Percentiles rank a stretch among this genome's conserved stretches.
These are phyloP conservation scores for Tor tambroides DNA, from an alignment of 2,113 vertebrate genomes.

Conservation along the genomic window DNA sequence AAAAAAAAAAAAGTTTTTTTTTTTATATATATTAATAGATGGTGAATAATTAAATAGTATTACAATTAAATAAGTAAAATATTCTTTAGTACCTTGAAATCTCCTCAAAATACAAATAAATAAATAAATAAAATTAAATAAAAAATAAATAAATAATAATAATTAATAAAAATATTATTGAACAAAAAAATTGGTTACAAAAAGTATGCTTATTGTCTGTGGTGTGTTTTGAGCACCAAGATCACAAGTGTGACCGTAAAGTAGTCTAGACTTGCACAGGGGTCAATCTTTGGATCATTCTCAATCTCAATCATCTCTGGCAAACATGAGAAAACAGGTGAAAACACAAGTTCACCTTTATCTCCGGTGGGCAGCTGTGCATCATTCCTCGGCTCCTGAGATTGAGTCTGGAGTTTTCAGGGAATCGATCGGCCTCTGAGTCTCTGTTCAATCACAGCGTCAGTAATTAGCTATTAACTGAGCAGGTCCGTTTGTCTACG, in stretches of 20 bases:
- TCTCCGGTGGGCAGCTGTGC: not conserved
- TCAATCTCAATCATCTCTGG: no score
- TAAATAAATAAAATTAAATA: no score
- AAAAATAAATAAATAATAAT: no score
- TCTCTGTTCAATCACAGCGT: not conserved
- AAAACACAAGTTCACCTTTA: not conserved
- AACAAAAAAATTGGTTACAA: not conserved
- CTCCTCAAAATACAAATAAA: no score
- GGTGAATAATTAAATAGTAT: no score
- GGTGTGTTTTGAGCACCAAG: not conserved
- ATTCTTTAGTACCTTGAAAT: no score
- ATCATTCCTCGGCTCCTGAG: not conserved
- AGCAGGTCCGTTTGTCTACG: not conserved
- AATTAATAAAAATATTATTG: not conserved
- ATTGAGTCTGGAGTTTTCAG: not conserved
- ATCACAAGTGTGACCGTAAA: not conserved
- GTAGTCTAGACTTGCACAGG: no score
- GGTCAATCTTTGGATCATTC: no score
- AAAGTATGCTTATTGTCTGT: not conserved
- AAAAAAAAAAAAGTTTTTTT: no score
- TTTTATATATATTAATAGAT: no score
- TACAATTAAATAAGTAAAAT: no score
- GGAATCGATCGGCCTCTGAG: not conserved
- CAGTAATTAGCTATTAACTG: slow-evolving; percentile 19
- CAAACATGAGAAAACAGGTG: not conserved